Conservation (phyloP, 53 echinoderm and acorn worm species). For the Patiria pectinifera region DNA sequence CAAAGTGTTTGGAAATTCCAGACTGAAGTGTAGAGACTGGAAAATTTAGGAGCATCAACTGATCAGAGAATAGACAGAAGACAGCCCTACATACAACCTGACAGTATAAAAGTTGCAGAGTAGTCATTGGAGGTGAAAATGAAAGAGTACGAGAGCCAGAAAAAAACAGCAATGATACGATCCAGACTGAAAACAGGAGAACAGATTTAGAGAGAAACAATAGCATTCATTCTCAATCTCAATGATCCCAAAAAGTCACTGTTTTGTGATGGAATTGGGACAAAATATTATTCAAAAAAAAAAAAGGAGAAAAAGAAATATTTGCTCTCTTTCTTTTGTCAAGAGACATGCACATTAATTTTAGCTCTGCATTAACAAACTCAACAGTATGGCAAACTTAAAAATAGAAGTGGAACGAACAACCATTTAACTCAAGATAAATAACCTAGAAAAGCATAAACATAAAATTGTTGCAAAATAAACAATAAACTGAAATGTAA, state of each 20-base stretch:
- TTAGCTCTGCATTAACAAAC: not conserved
- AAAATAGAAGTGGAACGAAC: not conserved
- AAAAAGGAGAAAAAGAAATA: not conserved
- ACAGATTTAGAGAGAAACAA: constrained; percentile 5
- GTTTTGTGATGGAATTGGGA: not conserved
- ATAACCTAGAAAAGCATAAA: no score
- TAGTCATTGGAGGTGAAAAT: not conserved
- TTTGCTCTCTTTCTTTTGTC: not conserved
- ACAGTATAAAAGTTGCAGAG: not conserved
- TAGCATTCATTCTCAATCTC: constrained; percentile 54
- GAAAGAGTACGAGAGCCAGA: not conserved
- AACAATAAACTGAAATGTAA: not conserved
- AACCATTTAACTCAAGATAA: no score
- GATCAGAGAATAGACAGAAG: not conserved
- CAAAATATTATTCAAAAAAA: not conserved
- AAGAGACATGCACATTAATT: not conserved
- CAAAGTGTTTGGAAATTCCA: constrained; percentile 16
- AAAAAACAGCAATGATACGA: not conserved
- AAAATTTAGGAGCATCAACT: not conserved
- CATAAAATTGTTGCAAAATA: not conserved
- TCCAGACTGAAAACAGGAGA: constrained; percentile 3
- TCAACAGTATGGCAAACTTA: not conserved
- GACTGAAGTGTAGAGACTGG: not conserved
- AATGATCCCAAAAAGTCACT: not conserved
- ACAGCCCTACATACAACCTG: not conserved